Conservation (phyloP, 2,797 vertebrate genomes). For the Anguilla marmorata region DNA sequence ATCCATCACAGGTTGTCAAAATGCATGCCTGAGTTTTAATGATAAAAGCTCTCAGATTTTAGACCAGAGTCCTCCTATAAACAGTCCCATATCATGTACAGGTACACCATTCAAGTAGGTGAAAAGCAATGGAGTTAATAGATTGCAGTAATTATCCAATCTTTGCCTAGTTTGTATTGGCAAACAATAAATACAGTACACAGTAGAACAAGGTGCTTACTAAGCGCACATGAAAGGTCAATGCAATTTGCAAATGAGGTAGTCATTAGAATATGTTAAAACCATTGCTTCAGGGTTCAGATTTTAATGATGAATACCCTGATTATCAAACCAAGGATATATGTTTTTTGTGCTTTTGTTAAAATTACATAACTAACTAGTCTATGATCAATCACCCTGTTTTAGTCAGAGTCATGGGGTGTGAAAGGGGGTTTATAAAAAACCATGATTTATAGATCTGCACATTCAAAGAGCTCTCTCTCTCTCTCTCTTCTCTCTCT, state of each 20-base stretch:
- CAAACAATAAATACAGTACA: slow-evolving; percentile 84
- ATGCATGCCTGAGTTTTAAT: neutral
- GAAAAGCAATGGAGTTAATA: slow-evolving; percentile 78
- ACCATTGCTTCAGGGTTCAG: slow-evolving; percentile 89
- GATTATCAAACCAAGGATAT: slow-evolving; percentile 71
- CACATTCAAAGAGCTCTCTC: neutral
- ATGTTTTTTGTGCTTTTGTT: slow-evolving; percentile 63
- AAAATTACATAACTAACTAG: slow-evolving; percentile 37
- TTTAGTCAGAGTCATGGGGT: slow-evolving; percentile 48
- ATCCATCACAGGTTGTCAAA: neutral
- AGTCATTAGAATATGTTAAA: slow-evolving; percentile 98
- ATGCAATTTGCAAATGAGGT: slow-evolving; percentile 86
- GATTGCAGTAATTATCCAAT: slow-evolving; percentile 88
- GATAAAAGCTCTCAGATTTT: neutral
- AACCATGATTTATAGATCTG: slow-evolving; percentile 17
- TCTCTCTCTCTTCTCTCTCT: neutral
- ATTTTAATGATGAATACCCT: slow-evolving; percentile 95
- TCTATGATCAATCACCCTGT: slow-evolving; percentile 75
- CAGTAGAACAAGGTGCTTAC: slow-evolving; percentile 19
- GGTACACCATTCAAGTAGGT: slow-evolving; percentile 2
- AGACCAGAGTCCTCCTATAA: neutral
- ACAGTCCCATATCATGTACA: neutral
- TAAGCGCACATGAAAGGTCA: slow-evolving; percentile 79
- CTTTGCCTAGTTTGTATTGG: slow-evolving; percentile 85
- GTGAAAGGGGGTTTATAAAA: slow-evolving; percentile 51